Conservation (phyloP, 2,888 invertebrate genomes). For the Acanthosoma haemorrhoidale region DNA sequence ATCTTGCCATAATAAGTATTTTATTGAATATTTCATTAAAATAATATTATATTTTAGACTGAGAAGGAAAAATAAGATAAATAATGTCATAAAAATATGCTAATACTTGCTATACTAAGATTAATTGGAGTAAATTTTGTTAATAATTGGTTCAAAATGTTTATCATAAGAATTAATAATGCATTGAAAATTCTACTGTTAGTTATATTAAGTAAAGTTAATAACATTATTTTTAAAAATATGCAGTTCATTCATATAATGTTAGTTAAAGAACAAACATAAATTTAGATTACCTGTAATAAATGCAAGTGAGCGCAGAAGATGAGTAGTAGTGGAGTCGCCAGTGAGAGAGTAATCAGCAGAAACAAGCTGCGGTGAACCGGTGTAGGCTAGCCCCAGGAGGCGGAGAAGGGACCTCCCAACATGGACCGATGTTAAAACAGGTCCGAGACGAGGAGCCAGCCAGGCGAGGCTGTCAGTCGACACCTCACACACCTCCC, state of each 20-base stretch:
- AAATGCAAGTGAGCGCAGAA: constrained; percentile 83
- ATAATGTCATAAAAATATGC: no score
- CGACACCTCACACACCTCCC: constrained; percentile 42
- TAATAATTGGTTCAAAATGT: background rate
- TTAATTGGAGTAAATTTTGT: no score
- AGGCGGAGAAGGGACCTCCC: constrained; percentile 88
- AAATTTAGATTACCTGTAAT: constrained; percentile 63
- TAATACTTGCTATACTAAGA: no score
- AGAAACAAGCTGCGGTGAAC: constrained; percentile 61
- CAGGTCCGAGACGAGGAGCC: constrained; percentile 87
- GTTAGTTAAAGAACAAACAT: background rate
- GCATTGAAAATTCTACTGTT: no score
- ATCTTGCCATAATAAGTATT: no score
- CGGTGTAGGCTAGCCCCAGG: constrained; percentile 88
- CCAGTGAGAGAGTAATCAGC: constrained; percentile 30
- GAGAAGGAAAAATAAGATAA: no score
- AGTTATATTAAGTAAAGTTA: background rate
- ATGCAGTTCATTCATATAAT: background rate
- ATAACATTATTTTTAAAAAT: background rate
- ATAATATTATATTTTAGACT: no score
- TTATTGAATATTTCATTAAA: no score
- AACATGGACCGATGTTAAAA: constrained; percentile 83
- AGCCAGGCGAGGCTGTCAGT: constrained; percentile 87
- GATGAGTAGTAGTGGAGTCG: constrained; percentile 76
- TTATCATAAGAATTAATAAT: background rate